Evolutionary conservation across 2,888 invertebrate species (phyloP), one percentile per base, ranked within the genome.

Genomic region (Empis livida): DNA sequence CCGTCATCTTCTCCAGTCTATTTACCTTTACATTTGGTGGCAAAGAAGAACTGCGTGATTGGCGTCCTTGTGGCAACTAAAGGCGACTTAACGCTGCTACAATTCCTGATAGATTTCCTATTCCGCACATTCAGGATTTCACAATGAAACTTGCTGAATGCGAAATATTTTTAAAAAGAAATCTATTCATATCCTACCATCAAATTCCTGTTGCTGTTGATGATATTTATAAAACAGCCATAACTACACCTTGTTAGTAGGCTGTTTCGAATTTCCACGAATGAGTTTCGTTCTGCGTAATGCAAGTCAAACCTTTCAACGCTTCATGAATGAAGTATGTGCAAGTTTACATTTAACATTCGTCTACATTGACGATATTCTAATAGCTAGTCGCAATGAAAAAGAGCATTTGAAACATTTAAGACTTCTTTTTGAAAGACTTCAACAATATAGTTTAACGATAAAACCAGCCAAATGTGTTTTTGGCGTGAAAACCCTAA

Each of bases 171-270:
- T 55, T 57, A 5, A 54, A 44, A 11, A 46, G 56, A 4, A 56
- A 59, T 51, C 46, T 60, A 14, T 32, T 42, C 3, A 41, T 43
- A n/a, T 61, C 58, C 2, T 63, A 53, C 46, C 55, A 57, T 38
- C 57, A 60, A n/a, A n/a, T n/a, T n/a, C n/a, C n/a, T n/a, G n/a
- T n/a, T n/a, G n/a, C n/a, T n/a, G n/a, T n/a, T n/a, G 13, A 23
- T 6, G 39, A 46, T 13, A 39, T 47, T 14, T 14, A 30, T 3
- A 47, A 47, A 32, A 47, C 47, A 5, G 39, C 43, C 8, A 57
- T 63, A 10, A 58, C 48, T 1, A 63, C 61, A 1, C 61, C 62
- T n/a, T n/a, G n/a, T n/a, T n/a, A 10, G 54, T 51, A 30, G 31
- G 42, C 2, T 59, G 58, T 35, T 11, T 59, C 3, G 58, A 60